Evolutionary conservation across 2,113 vertebrate genomes (phyloP), one percentile per base, ranked within the genome.

Genomic region (Hippoglossus stenolepis): DNA sequence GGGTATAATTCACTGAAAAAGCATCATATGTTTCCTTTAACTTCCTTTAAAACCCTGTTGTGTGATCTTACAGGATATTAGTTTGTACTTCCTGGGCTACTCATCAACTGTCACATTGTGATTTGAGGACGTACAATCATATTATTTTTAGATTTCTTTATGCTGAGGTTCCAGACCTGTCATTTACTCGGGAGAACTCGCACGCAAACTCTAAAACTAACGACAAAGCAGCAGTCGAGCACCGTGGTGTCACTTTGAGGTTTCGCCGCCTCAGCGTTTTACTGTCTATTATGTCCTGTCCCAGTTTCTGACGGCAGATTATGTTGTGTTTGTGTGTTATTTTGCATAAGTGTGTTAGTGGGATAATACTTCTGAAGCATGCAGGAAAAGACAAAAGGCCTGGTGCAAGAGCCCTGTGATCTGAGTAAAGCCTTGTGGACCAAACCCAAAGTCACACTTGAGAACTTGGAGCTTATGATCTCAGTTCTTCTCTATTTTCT

Each of bases 361-460:
- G 73, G 82, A 84, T 82, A 85, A 77, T 79, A 79, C 70, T 51
- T 79, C n/a, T 75, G 75, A 70, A 61, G 35, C 26, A 12, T 57
- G 54, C 71, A 51, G 24, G 47, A 49, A 65, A 67, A 83, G 76
- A 83, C 79, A 85, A 81, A 80, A 72, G 75, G 56, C 75, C 66
- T 18, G 10, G 56, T 63, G 70, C 63, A 77, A 20, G 64, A 78
- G 83, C 38, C 1, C 38, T 80, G 70, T 78, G 77, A 86, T 86
- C 74, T 21, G 47, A 77, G 70, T 78, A 62, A 87, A 85, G 59
- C 84, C 26, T 45, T 7, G 31, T 14, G 70, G 72, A 81, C 28
- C 65, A 63, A 86, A 65, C 73, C 66, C 70, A 68, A 47, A 79
- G 72, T 82, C 73, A 72, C 66, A 75, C 66, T 80, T 67, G 53